A percentile compares a stretch with the other conserved stretches of the same genome.
phyloP scores from a whole-genome alignment of 2,113 vertebrate species.

The Suncus etruscus region DNA sequence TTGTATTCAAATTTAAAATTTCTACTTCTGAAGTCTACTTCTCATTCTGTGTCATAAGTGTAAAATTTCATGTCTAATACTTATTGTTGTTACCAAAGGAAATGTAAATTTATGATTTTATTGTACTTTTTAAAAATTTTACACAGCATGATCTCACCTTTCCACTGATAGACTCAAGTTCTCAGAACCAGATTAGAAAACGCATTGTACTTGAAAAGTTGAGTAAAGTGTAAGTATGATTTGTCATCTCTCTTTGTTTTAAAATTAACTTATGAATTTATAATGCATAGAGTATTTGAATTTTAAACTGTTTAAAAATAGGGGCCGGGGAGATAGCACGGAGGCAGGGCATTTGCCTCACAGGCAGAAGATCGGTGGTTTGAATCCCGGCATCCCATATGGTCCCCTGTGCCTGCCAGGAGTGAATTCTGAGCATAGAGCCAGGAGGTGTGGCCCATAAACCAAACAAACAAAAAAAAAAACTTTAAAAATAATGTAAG shows the following conservation, averaged over 20 bases:
- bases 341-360: too few species aligned
- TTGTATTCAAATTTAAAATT: constrained; percentile 42
- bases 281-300: constrained; percentile 50
- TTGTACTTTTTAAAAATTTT: constrained; percentile 79
- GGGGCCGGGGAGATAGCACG: too few species aligned
- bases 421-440: too few species aligned
- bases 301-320: constrained; percentile 63
- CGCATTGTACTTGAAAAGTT: constrained; percentile 95
- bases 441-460: too few species aligned
- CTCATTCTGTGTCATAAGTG: neutral
- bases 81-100: constrained; percentile 54
- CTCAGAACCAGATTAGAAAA: constrained; percentile 95
- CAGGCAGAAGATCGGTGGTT: too few species aligned
- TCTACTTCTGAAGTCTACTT: constrained; percentile 34
- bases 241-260: constrained; percentile 31
- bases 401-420: too few species aligned
- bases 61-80: constrained; percentile 52
- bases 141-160: constrained; percentile 85
- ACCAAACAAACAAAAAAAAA: too few species aligned
- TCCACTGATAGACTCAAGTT: constrained; percentile 93
- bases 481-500: constrained; percentile 42
- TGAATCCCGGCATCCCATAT: too few species aligned
- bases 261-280: constrained; percentile 51
- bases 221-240: constrained; percentile 90
- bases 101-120: constrained; percentile 59